Evolutionary conservation across 2,888 invertebrate genomes (phyloP), one percentile per base, ranked within the genome.

Genomic region (Drosophila neotestacea): DNA sequence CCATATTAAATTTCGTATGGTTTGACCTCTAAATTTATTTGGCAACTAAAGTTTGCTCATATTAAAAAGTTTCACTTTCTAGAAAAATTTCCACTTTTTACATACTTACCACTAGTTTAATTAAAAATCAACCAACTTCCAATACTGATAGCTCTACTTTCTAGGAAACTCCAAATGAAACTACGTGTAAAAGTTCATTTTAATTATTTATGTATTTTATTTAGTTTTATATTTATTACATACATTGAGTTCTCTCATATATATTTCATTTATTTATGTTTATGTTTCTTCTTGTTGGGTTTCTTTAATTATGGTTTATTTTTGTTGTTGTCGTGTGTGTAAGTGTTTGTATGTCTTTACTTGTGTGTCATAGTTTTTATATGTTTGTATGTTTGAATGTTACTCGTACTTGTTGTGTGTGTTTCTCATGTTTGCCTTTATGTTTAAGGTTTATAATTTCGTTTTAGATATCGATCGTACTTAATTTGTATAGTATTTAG

Each of bases 241-340:
- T 90, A 89, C 86, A 89, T 89, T 89, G 88, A 90, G 81, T 89
- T 89, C 84, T 89, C 86, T 79, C 81, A 70, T 84, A 84, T 81
- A 77, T 81, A 85, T 85, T 28, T 76, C 59, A 64, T 77, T 70
- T 66, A 65, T 70, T 56, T 61, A 60, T 73, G 30, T 63, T 38
- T 55, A 63, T 63, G 36, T 59, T 52, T 10, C 44, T 65, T 59
- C 34, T 76, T 73, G 51, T 73, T 73, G 68, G 64, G 56, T 59
- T 77, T 54, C 69, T 67, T 59, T 51, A 48, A 60, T 50, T 42
- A 36, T 51, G 51, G 60, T 51, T 50, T 56, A 48, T 63, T 55
- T 61, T 76, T 73, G 48, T 67, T 63, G 54, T 55, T 54, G 7
- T 32, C n/a, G 13, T 52, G 42, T 73, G 46, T 63, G 10, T 51